phyloP scores from a whole-genome alignment of 2,113 vertebrate species.

The Tor tambroides region DNA sequence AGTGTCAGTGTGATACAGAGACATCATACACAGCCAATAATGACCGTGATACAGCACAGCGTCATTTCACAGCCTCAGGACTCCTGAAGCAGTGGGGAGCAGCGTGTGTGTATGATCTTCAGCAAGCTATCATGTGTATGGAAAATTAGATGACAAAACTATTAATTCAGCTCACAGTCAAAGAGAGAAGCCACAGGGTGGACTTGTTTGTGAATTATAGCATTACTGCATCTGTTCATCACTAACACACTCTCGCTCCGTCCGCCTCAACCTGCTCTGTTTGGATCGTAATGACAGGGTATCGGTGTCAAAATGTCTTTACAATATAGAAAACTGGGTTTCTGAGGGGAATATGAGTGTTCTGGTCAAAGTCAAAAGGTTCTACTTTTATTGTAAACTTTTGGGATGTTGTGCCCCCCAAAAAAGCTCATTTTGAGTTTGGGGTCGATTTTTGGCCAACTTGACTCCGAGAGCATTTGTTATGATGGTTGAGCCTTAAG shows the following conservation, averaged over 20 bases:
- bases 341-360: background rate
- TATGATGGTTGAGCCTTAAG: slow-evolving; percentile 8
- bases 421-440: background rate
- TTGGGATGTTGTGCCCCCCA: background rate
- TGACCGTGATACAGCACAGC: slow-evolving; percentile 25
- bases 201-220: slow-evolving; percentile 1
- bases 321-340: background rate
- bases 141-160: slow-evolving; percentile 43
- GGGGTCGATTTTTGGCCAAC: background rate
- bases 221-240: slow-evolving; percentile 8
- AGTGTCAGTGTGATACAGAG: slow-evolving; percentile 22
- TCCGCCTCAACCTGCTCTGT: background rate
- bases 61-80: slow-evolving; percentile 2
- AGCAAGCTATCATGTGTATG: slow-evolving; percentile 1
- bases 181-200: slow-evolving; percentile 5
- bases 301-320: background rate
- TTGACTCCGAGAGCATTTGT: background rate
- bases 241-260: background rate
- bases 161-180: slow-evolving; percentile 28
- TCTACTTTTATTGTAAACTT: background rate
- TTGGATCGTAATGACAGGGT: background rate
- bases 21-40: slow-evolving; percentile 24
- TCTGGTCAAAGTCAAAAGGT: background rate
- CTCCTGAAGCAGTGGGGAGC: background rate
- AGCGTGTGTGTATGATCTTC: background rate